Evolutionary conservation across 2,797 vertebrate species (phyloP), one percentile per base, ranked within the genome.

Genomic region (Myotis pilosus): DNA sequence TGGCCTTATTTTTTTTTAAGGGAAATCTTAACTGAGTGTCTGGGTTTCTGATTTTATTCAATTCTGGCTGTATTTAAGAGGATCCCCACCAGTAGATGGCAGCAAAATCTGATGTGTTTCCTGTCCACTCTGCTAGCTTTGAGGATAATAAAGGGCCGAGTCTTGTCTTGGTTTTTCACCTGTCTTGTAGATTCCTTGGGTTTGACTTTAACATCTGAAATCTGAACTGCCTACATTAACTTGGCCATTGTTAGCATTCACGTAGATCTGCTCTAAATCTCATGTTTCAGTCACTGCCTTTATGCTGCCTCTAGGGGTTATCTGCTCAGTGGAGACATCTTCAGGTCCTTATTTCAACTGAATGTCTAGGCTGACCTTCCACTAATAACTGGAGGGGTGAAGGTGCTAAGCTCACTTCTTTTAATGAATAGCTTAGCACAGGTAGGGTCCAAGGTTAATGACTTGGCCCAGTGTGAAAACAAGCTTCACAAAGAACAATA

Each of bases 81-180:
- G 53, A 81, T 23, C n/a, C 51, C n/a, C 51, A 74, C 72, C 93
- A 87, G 33, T 62, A 96, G 75, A 60, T 81, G 95, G 89, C 96
- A 89, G 74, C 55, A 92, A 87, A 87, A 33, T 36, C 66, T 79
- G 64, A 44, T 4, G 1, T 74, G 64, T 85, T 83, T 94, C 53
- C 89, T 47, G 44, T 84, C 51, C 62, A 38, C 20, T 80, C 62
- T 23, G 12, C 72, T 38, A 47, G 51, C 19, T 87, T 81, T 41
- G 72, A 60, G n/a, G 64, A 47, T 22, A 25, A 79, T 15, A 51
- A 86, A 79, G 71, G 30, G 47, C 49, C 10, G 33, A 68, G 22
- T 74, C 68, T 89, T 87, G 33, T 28, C 55, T 88, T 84, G 25
- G 57, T 81, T 80, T 44, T 62, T 87, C 66, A 55, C 33, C 49